Evolutionary conservation across 2,797 vertebrate species (phyloP).

Genomic region (Hydrophis major): DNA sequence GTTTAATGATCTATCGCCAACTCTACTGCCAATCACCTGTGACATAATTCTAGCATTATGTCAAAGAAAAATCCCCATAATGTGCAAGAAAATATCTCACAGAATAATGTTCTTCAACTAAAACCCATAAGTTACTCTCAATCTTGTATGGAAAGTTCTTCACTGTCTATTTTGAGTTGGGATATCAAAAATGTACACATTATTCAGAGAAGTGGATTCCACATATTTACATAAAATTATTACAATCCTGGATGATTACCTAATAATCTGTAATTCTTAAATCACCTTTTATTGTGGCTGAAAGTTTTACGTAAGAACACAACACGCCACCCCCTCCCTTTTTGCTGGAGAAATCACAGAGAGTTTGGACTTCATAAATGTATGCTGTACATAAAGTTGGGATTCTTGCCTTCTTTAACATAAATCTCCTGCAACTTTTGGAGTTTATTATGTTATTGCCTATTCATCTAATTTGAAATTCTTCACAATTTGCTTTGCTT

Average conservation of each 20-base stretch:
- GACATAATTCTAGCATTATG: neutral
- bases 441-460: neutral
- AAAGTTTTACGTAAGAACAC: neutral
- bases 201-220: neutral
- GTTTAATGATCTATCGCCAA: neutral
- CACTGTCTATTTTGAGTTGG: neutral
- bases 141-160: neutral
- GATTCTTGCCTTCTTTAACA: neutral
- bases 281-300: neutral
- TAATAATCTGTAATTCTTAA: neutral
- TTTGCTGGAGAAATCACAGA: neutral
- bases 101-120: neutral
- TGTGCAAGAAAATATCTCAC: neutral
- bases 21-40: neutral
- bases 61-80: neutral
- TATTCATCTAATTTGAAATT: neutral
- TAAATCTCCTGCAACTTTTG: neutral
- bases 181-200: neutral
- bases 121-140: neutral
- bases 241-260: neutral
- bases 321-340: neutral
- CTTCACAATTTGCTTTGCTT: neutral
- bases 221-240: neutral
- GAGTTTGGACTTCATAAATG: neutral
- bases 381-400: neutral